A percentile compares a stretch with the other conserved stretches of the same genome.
phyloP scores from a whole-genome alignment of 2,113 vertebrate genomes.

The Chaenocephalus aceratus region DNA sequence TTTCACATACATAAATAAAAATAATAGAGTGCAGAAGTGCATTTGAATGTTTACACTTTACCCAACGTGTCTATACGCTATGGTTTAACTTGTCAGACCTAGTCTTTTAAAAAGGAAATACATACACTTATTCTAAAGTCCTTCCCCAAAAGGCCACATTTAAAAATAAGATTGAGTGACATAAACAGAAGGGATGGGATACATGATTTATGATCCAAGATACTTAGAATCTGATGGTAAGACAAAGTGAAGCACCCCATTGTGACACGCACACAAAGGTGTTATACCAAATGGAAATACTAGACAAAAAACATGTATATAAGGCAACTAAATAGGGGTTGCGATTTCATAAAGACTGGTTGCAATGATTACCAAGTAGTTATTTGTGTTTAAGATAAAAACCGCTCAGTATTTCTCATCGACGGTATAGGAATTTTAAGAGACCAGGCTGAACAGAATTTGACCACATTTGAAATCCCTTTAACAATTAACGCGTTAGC shows the following conservation, averaged over 20 bases:
- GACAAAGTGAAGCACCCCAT: not conserved
- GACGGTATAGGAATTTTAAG: not conserved
- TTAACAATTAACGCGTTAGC: not conserved
- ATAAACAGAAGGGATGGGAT: not conserved
- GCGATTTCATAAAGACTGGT: not conserved
- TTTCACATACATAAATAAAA: constrained; percentile 22
- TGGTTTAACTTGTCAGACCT: constrained; percentile 27
- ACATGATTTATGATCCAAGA: not conserved
- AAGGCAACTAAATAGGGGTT: not conserved
- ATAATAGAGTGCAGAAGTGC: constrained; percentile 21
- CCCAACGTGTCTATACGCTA: constrained; percentile 32
- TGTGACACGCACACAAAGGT: not conserved
- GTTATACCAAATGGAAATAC: not conserved
- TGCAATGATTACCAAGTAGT: not conserved
- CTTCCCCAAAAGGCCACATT: constrained; percentile 61
- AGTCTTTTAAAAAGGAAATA: constrained; percentile 10
- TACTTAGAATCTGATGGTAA: not conserved
- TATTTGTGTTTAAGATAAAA: constrained; percentile 9
- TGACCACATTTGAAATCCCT: not conserved
- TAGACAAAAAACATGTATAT: not conserved
- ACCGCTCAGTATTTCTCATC: not conserved
- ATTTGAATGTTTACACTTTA: not conserved
- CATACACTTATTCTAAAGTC: constrained; percentile 2
- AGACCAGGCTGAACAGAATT: not conserved
- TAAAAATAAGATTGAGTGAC: constrained; percentile 22